Conservation (phyloP, 2,797 vertebrate species). For the Dipus sagitta region DNA sequence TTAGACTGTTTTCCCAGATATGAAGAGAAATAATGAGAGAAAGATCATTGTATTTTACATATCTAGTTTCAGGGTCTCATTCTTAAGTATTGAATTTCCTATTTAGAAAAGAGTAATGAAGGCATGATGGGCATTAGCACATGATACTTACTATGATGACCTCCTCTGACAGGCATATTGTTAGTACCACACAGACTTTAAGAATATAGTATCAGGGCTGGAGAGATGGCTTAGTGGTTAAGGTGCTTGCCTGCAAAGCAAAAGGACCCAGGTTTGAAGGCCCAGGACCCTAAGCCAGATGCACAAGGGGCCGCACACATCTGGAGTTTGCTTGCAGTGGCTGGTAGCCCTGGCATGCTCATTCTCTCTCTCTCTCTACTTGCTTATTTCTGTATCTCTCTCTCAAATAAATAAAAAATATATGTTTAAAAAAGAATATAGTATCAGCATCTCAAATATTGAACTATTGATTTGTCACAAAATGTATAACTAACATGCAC, state of each 20-base stretch:
- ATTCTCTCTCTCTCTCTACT: too few species aligned
- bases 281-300: too few species aligned
- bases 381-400: too few species aligned
- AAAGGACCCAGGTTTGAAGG: too few species aligned
- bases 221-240: too few species aligned
- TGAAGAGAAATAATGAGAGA: not conserved
- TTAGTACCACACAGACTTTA: not conserved
- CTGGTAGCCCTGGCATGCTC: too few species aligned
- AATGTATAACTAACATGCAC: not conserved
- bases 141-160: not conserved
- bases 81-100: constrained; percentile 37
- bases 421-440: not conserved
- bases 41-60: not conserved
- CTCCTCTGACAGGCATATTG: not conserved
- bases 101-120: not conserved
- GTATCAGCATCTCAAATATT: not conserved
- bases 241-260: too few species aligned
- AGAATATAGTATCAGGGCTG: not conserved
- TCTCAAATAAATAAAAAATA: too few species aligned
- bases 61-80: not conserved
- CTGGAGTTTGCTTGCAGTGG: too few species aligned
- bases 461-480: not conserved
- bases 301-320: too few species aligned
- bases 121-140: not conserved
- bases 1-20: not conserved